These are phyloP conservation scores for Struthio camelus DNA, from an alignment of 2,113 vertebrate genomes.

Conservation along the genomic window DNA sequence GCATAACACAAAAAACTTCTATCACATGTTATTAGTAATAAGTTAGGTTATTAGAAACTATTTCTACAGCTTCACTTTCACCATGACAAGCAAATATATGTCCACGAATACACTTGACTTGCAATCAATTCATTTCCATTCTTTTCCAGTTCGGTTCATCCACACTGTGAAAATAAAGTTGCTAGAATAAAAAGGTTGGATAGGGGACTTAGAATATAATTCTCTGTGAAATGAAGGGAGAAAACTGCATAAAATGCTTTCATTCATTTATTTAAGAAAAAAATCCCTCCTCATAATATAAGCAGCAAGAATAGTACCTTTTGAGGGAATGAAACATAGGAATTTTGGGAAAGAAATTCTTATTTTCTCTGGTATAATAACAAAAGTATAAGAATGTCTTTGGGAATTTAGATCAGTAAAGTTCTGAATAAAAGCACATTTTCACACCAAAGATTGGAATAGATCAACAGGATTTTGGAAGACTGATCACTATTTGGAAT, in stretches of 20 bases:
- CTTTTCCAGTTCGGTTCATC: not conserved
- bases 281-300: not conserved
- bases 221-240: not conserved
- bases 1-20: not conserved
- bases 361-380: not conserved
- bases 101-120: not conserved
- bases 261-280: not conserved
- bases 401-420: not conserved
- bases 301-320: not conserved
- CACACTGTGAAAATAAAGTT: not conserved
- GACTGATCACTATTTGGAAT: not conserved
- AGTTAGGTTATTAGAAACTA: not conserved
- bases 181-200: not conserved
- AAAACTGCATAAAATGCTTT: not conserved
- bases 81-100: not conserved
- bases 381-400: not conserved
- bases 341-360: not conserved
- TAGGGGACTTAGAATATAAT: not conserved
- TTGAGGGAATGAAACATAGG: not conserved
- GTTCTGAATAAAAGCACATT: not conserved
- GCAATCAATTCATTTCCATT: not conserved
- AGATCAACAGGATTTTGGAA: not conserved
- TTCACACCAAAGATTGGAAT: not conserved
- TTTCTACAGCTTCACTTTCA: not conserved
- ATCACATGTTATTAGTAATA: not conserved